A percentile compares a stretch with the other conserved stretches of the same genome.
Evolutionary conservation across 2,113 vertebrate species (phyloP).

Genomic region (Noctilio leporinus): DNA sequence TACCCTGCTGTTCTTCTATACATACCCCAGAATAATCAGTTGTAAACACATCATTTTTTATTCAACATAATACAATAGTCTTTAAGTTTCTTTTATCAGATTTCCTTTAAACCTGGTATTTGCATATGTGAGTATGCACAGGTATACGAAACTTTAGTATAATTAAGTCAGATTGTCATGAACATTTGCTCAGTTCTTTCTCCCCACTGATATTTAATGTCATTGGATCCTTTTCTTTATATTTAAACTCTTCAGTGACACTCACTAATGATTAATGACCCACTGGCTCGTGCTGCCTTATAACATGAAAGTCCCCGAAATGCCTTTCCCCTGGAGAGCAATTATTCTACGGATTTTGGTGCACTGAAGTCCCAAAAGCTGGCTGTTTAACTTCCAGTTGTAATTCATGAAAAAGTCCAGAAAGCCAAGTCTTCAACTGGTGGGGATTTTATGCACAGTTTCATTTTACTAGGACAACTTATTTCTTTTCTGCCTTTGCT

Average conservation of each 20-base stretch:
- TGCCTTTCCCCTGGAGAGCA: slow-evolving; percentile 60
- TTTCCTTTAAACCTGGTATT: slow-evolving; percentile 19
- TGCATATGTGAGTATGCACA: not conserved
- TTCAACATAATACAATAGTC: not conserved
- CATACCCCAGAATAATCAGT: not conserved
- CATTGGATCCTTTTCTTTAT: slow-evolving; percentile 37
- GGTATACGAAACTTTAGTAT: not conserved
- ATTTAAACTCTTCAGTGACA: slow-evolving; percentile 64
- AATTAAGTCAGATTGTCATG: slow-evolving; percentile 12
- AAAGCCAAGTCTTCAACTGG: slow-evolving; percentile 64
- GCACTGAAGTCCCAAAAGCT: slow-evolving; percentile 45
- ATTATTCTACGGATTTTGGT: slow-evolving; percentile 60
- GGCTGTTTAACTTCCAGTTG: slow-evolving; percentile 55
- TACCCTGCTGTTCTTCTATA: not conserved
- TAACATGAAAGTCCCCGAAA: slow-evolving; percentile 73
- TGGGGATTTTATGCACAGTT: slow-evolving; percentile 58
- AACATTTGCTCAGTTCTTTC: slow-evolving; percentile 26
- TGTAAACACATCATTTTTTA: not conserved
- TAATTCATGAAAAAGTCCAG: slow-evolving; percentile 70
- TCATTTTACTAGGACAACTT: slow-evolving; percentile 61
- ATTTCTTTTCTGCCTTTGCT: slow-evolving; percentile 20
- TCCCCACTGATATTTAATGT: slow-evolving; percentile 41
- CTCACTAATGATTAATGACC: slow-evolving; percentile 69
- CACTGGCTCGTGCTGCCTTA: slow-evolving; percentile 58
- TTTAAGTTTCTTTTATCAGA: not conserved